Evolutionary conservation across 2,888 invertebrate species (phyloP), one percentile per base, ranked within the genome.

Genomic region (Drosophila subsilvestris): DNA sequence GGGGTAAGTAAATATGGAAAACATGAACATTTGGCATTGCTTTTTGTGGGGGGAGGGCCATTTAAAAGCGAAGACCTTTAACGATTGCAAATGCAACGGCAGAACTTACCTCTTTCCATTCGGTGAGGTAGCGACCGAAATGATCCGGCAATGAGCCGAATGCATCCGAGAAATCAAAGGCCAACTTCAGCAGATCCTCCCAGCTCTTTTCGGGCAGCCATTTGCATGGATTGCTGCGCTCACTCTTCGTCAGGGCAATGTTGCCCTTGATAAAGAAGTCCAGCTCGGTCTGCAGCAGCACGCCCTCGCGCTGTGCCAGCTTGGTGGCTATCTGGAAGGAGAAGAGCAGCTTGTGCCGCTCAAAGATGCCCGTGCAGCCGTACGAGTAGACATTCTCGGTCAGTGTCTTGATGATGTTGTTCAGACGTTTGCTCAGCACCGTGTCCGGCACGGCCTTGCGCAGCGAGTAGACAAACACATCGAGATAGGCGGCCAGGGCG

Each of bases 201-300:
- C 98, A 98, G 27, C 95, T 95, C 92, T 95, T 90, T 1, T 94
- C 88, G 0, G 95, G 93, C 54, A 98, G 92, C 97, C 97, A 98
- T 1, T 93, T 81, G 1, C 94, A 94, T 0, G 97, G 97, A 89
- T 95, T 95, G 14, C 92, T 90, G 18, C 93, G 92, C 14, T 94
- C 87, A 1, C 96, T 93, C 91, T 96, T 97, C 89, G 97, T 96
- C 74, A 98, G 92, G 0, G 95, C 93, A 0, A 97, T 94, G 77
- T 95, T 96, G 48, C 97, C 97, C 88, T 98, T 98, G 79, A 98
- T 96, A 90, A 98, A 98, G 93, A 98, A 98, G 90, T 98, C 97
- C 27, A 98, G 90, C 89, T 98, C 95, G 7, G 92, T 89, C 86
- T 96, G 97, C 0, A 90, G 91, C 1, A 98, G 92, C 22, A 93